Evolutionary conservation across 2,113 vertebrate species (phyloP).

Genomic region (Tinamus guttatus): DNA sequence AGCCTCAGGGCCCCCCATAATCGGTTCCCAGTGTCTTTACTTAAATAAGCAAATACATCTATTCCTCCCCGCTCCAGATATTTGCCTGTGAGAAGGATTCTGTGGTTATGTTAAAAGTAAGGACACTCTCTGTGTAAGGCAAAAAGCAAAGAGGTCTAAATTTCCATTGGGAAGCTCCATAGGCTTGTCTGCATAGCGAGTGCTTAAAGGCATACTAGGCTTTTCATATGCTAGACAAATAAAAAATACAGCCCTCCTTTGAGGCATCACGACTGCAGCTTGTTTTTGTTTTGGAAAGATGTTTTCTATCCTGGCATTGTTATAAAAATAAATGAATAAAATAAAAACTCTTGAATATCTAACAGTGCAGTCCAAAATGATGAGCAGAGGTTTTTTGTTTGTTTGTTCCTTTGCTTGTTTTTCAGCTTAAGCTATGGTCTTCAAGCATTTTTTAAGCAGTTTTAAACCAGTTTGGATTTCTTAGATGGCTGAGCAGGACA

Average conservation of each 20-base stretch:
- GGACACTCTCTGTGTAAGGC: neutral
- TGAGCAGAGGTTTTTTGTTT: neutral
- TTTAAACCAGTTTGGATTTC: neutral
- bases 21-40: neutral
- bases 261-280: neutral
- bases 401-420: neutral
- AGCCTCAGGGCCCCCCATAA: neutral
- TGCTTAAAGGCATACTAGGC: neutral
- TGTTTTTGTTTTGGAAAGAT: neutral
- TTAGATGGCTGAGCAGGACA: neutral
- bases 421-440: neutral
- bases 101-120: neutral
- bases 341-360: neutral
- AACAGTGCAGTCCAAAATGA: neutral
- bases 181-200: neutral
- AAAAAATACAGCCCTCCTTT: fast-evolving
- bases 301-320: neutral
- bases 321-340: neutral
- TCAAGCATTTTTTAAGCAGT: neutral
- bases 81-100: neutral
- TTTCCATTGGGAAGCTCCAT: neutral
- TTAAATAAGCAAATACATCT: neutral
- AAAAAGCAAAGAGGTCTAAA: neutral
- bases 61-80: neutral
- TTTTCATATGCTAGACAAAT: neutral